A percentile compares a stretch with the other conserved stretches of the same genome.
These are phyloP conservation scores for Caenorhabditis afra DNA, from an alignment of 2,888 invertebrate genomes.

Conservation along the genomic window DNA sequence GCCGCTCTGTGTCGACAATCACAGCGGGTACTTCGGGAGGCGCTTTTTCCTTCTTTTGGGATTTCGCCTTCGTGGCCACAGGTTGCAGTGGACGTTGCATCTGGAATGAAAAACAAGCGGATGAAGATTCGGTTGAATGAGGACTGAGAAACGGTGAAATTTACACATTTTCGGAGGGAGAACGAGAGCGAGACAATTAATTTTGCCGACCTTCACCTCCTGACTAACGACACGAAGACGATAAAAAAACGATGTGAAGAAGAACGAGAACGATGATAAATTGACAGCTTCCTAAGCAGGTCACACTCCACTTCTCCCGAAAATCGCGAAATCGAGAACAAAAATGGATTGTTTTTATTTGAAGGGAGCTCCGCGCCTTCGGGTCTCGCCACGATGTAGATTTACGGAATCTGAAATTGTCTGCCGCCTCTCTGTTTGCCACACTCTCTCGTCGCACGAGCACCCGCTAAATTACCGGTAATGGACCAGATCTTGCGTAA, in stretches of 20 bases:
- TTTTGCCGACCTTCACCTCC: constrained; percentile 44
- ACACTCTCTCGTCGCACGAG: not conserved
- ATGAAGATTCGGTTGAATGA: not conserved
- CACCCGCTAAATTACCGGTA: not conserved
- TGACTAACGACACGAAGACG: constrained; percentile 1
- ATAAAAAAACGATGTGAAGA: constrained; percentile 30
- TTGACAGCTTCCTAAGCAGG: constrained; percentile 34
- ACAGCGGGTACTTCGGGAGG: constrained; percentile 55
- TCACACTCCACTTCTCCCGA: not conserved
- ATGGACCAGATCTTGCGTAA: constrained; percentile 1
- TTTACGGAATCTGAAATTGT: not conserved
- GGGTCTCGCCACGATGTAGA: constrained; percentile 17
- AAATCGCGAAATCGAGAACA: not conserved
- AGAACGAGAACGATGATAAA: constrained; percentile 49
- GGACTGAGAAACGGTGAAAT: not conserved
- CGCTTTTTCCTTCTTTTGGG: constrained; percentile 47
- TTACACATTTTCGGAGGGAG: constrained; percentile 17
- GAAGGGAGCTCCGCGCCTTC: not conserved
- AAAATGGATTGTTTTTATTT: not conserved
- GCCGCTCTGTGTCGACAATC: constrained; percentile 35
- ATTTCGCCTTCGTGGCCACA: constrained; percentile 16
- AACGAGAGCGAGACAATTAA: constrained; percentile 27
- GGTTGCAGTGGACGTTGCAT: constrained; percentile 44
- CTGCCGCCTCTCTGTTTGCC: not conserved
- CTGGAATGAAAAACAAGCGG: constrained; percentile 13